phyloP scores from a whole-genome alignment of 30 jellyfish, hydroid and myxozoan species.

The Turritopsis rubra region DNA sequence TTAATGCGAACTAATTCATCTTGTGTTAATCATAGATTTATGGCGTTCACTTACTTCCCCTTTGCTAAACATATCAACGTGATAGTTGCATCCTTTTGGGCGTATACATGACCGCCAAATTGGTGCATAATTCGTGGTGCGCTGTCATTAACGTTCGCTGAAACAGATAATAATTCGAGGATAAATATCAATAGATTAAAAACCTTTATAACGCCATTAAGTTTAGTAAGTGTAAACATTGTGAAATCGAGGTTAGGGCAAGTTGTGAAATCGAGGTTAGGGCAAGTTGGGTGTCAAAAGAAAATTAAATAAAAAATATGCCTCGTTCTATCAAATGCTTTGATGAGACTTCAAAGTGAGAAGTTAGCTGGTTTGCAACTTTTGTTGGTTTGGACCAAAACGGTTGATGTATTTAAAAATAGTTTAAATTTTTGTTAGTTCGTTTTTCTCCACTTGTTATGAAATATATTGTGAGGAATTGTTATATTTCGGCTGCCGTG shows the following conservation, averaged over 20 bases:
- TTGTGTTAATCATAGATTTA: neutral
- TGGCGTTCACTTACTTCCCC: neutral
- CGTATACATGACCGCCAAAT: neutral
- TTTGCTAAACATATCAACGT: neutral
- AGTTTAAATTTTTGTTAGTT: no score
- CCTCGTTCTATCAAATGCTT: no score
- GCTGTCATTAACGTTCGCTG: neutral
- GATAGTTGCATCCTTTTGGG: neutral
- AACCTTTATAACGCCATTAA: neutral
- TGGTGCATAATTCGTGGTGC: neutral
- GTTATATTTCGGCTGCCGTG: neutral
- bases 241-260: neutral
- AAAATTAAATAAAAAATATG: no score
- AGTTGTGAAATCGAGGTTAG: no score
- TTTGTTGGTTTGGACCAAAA: no score
- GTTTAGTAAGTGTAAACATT: neutral
- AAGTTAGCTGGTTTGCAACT: no score
- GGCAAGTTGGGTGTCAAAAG: neutral
- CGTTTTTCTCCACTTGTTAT: no score
- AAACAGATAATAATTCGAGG: neutral
- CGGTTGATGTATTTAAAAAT: no score
- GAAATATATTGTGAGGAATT: no score
- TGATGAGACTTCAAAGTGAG: no score
- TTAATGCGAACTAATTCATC: neutral
- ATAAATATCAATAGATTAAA: neutral